A percentile compares a stretch with the other conserved stretches of the same genome.
phyloP scores from a whole-genome alignment of 2,113 vertebrate species.

The Trematocara marginatum region DNA sequence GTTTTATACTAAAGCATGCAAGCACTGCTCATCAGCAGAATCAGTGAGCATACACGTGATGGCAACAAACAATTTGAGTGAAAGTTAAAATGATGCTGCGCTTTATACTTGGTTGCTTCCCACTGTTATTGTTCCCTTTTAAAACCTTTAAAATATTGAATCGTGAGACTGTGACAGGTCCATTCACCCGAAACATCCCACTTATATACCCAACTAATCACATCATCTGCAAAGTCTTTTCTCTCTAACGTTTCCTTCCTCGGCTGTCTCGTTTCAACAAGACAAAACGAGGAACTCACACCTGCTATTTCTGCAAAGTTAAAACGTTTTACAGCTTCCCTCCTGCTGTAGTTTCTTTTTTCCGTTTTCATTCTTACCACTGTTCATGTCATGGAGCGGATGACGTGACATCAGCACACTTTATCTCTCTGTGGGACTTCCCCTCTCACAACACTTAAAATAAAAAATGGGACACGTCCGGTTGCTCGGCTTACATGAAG shows the following conservation, averaged over 20 bases:
- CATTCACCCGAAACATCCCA: not conserved
- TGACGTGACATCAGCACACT: not conserved
- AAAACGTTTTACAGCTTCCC: not conserved
- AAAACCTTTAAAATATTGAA: not conserved
- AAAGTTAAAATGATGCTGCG: not conserved
- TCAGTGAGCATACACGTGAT: not conserved
- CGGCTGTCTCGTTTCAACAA: not conserved
- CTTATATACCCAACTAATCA: not conserved
- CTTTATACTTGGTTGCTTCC: not conserved
- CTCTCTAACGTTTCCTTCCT: not conserved
- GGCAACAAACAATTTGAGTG: not conserved
- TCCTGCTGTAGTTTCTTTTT: not conserved
- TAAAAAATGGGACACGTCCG: not conserved
- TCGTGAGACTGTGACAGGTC: not conserved
- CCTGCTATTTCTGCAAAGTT: not conserved
- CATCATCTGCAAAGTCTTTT: not conserved
- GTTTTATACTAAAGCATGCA: not conserved
- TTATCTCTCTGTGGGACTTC: not conserved
- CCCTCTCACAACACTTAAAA: not conserved
- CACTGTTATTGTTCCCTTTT: not conserved
- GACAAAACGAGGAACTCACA: not conserved
- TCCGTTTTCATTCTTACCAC: not conserved
- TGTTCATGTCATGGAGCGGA: not conserved
- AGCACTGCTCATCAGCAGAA: not conserved
- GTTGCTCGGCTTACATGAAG: conserved; percentile 5